Base-by-base conservation (phyloP, 1,140 invertebrate species). In the Ips nitidus region DNA sequence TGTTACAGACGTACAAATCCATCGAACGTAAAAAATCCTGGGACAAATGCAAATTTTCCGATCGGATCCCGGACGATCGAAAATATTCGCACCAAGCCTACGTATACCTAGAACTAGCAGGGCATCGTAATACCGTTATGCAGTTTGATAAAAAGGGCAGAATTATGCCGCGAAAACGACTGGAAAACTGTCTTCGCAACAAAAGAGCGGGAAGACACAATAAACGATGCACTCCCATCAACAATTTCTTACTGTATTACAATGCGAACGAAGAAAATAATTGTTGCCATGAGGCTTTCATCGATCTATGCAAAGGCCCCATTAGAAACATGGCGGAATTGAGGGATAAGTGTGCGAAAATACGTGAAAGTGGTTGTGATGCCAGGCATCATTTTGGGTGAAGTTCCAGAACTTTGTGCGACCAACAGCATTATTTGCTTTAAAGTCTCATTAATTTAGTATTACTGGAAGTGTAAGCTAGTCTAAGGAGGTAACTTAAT, bases 1-100 rank as follows among this genome's bases (percentile, higher is more conserved):
- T 69, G 5, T 71, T 70, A 36, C 66, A 66, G 71, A 73, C 63
- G 50, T 69, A 53, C 38, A 60, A 70, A 47, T 39, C 38, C 41
- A 73, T 70, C 43, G 41, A 58, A 36, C 39, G 6, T 3, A 58
- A 8, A 2, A 55, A 55, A 22, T 55, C 52, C 39, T 70, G 69
- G 57, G 43, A 57, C 2, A 52, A 43, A 8, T 75, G 74, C 52
- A 72, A 69, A 63, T 75, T 65, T 45, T 42, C 38, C 52, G 63
- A 65, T 38, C 7, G 2, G 7, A 39, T 73, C 37, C 37, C 40
- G 36, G 50, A 68, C 50, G 58, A 69, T 8, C n/a, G 43, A n/a
- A 5, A 22, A 36, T n/a, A 36, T n/a, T 45, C 39, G 22, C 36
- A 47, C n/a, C 37, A 57, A 1, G 42, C 60, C 7, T 57, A 69